Conservation (phyloP, 2,888 invertebrate genomes). For the Nomada ferruginata region DNA sequence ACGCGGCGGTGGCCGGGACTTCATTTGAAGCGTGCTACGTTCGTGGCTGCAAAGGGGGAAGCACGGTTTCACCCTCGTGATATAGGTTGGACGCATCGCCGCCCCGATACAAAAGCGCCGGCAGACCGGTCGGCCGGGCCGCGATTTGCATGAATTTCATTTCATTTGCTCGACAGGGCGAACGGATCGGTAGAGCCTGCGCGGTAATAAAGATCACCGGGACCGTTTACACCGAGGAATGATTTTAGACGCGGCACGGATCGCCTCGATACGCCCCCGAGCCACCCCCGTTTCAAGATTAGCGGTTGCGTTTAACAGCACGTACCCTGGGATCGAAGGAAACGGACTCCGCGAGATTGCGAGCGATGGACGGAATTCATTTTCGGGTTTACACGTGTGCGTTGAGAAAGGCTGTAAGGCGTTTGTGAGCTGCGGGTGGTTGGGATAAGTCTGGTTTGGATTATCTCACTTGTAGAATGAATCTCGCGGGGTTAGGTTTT, state of each 20-base stretch:
- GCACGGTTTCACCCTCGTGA: constrained; percentile 68
- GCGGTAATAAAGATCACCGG: constrained; percentile 56
- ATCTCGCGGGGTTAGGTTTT: too few species aligned
- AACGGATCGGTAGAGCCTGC: constrained; percentile 32
- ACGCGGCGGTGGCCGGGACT: constrained; percentile 28
- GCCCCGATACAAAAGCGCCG: constrained; percentile 78
- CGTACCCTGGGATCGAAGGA: background rate
- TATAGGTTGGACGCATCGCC: constrained; percentile 78
- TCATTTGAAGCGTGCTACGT: constrained; percentile 19
- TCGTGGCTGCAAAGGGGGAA: constrained; percentile 50
- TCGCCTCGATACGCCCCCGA: constrained; percentile 21
- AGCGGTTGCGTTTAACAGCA: constrained; percentile 33
- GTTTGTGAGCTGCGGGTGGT: too few species aligned
- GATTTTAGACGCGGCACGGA: background rate
- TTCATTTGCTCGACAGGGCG: constrained; percentile 75
- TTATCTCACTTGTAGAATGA: too few species aligned
- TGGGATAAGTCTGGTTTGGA: too few species aligned
- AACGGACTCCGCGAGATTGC: constrained; percentile 27
- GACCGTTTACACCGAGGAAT: constrained; percentile 35
- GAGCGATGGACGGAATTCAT: constrained; percentile 12
- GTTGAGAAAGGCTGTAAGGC: background rate
- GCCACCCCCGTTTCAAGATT: constrained; percentile 8
- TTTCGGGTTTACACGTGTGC: background rate
- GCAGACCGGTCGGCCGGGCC: constrained; percentile 51
- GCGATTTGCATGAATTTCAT: constrained; percentile 82